A percentile compares a stretch with the other conserved stretches of the same genome.
phyloP scores from a whole-genome alignment of 2,888 invertebrate species.

The Eurytoma californica region DNA sequence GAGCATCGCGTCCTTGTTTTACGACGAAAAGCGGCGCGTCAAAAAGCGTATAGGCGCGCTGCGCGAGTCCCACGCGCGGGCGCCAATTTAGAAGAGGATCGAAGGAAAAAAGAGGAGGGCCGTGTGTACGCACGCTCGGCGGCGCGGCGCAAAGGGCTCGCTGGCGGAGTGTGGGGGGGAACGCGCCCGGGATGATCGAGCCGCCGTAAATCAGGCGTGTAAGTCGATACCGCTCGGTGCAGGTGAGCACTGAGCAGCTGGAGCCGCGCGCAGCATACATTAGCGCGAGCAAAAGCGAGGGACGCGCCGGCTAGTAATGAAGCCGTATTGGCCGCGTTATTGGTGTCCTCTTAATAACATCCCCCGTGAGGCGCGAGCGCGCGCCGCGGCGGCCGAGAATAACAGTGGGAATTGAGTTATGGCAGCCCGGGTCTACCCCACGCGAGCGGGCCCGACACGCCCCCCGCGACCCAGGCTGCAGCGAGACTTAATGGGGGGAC shows the following conservation, averaged over 20 bases:
- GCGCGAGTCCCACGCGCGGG: constrained; percentile 14
- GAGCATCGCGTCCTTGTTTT: constrained; percentile 22
- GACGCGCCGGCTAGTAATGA: constrained; percentile 65
- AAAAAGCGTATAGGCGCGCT: neutral
- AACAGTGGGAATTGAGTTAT: constrained; percentile 70
- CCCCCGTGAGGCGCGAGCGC: constrained; percentile 57
- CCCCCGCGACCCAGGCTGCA: constrained; percentile 25
- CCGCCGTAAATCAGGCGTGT: constrained; percentile 54
- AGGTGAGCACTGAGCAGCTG: constrained; percentile 41
- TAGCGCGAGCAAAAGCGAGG: constrained; percentile 48
- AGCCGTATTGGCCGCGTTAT: constrained; percentile 71
- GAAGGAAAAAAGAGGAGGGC: too few relatives aligned
- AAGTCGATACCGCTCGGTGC: constrained; percentile 50
- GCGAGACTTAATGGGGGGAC: constrained; percentile 30
- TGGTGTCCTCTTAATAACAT: constrained; percentile 73
- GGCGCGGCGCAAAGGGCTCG: neutral
- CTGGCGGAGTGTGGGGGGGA: neutral
- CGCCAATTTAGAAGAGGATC: too few relatives aligned
- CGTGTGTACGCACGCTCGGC: too few relatives aligned
- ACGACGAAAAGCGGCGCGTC: constrained; percentile 44
- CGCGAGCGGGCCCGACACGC: constrained; percentile 48
- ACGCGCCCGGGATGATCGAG: constrained; percentile 43
- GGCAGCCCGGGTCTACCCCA: constrained; percentile 60
- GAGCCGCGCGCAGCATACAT: constrained; percentile 1
- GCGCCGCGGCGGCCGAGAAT: constrained; percentile 57